A percentile compares a stretch with the other conserved stretches of the same genome.
Conservation (phyloP, 2,113 vertebrate genomes). For the Panthera tigris region DNA sequence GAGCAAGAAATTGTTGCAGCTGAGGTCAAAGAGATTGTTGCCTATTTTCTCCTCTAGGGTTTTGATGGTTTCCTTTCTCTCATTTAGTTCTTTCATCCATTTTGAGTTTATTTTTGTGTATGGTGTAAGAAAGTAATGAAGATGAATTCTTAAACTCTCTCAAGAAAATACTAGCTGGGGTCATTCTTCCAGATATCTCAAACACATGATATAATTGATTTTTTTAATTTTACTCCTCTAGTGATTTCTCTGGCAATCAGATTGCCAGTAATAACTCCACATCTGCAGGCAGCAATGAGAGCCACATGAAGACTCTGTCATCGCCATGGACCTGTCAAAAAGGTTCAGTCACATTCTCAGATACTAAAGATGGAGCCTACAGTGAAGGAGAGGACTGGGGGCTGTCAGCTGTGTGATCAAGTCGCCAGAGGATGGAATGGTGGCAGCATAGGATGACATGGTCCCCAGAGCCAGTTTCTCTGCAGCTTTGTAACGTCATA, state of each 20-base stretch:
- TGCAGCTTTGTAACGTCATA: background rate
- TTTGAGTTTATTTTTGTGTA: too few species aligned
- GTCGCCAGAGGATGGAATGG: background rate
- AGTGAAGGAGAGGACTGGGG: background rate
- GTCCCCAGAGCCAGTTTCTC: background rate
- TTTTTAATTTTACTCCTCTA: background rate
- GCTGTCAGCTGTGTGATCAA: background rate
- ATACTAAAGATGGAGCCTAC: background rate
- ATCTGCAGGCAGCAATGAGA: too few species aligned
- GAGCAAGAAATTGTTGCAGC: too few species aligned
- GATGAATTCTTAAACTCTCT: background rate
- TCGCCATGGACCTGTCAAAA: background rate
- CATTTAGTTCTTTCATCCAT: too few species aligned
- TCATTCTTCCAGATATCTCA: background rate
- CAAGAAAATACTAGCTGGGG: background rate
- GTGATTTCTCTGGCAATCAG: background rate
- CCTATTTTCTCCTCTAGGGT: too few species aligned
- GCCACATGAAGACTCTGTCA: background rate
- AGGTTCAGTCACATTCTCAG: background rate
- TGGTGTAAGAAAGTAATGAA: background rate
- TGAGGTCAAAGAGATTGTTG: too few species aligned
- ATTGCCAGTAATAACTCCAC: background rate
- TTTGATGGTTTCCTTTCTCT: too few species aligned
- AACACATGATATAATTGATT: background rate
- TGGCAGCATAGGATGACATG: background rate